Conservation (phyloP, 2,113 vertebrate genomes). For the Daboia siamensis region DNA sequence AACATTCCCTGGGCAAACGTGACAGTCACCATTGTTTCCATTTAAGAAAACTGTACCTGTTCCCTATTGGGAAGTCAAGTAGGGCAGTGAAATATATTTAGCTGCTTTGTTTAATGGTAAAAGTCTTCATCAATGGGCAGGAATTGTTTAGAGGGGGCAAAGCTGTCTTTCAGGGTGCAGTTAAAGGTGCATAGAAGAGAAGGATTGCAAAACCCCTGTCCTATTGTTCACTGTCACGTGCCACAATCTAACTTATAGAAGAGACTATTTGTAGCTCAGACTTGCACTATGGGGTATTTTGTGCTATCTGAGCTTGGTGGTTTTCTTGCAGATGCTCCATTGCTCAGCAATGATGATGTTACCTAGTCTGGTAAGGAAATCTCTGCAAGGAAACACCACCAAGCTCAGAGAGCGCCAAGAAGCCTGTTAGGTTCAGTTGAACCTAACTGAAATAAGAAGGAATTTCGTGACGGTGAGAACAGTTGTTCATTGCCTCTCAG, state of each 20-base stretch:
- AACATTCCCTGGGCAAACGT: slow-evolving; percentile 23
- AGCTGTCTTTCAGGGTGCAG: not conserved
- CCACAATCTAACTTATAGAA: not conserved
- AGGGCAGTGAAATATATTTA: not conserved
- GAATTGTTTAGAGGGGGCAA: not conserved
- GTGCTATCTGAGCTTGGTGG: not conserved
- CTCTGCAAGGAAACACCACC: not conserved
- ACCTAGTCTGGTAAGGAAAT: not conserved
- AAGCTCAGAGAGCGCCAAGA: not conserved
- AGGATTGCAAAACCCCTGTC: not conserved
- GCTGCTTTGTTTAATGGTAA: not conserved
- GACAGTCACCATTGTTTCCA: not conserved
- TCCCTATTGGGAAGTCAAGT: not conserved
- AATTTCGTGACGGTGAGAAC: not conserved
- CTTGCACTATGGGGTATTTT: not conserved
- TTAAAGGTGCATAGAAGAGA: not conserved
- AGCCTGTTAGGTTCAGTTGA: too few species aligned
- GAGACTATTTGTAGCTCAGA: not conserved
- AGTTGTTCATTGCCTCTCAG: too few species aligned
- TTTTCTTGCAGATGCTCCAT: too few species aligned
- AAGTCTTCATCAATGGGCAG: not conserved
- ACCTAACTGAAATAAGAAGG: not conserved
- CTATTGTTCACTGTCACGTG: not conserved
- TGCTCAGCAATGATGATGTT: not conserved
- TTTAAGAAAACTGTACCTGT: slow-evolving; percentile 5